phyloP scores from a whole-genome alignment of 2,797 vertebrate genomes.

The Xenops minutus region DNA sequence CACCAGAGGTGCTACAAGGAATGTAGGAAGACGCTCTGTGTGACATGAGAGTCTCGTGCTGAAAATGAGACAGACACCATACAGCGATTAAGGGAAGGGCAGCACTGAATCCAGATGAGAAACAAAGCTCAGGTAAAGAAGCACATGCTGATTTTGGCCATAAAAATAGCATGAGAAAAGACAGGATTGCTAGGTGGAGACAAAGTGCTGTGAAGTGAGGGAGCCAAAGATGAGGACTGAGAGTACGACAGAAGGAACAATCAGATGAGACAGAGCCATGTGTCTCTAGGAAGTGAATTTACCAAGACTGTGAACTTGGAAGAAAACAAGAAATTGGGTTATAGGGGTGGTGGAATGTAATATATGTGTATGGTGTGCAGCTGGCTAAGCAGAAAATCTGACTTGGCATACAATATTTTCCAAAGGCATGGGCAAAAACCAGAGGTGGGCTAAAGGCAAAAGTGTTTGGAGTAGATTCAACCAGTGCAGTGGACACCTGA shows the following conservation, averaged over 20 bases:
- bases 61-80: background rate
- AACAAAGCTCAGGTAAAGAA: background rate
- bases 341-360: background rate
- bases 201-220: slow-evolving; percentile 8
- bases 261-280: background rate
- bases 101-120: background rate
- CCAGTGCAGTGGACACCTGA: background rate
- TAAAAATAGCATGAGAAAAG: background rate
- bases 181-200: slow-evolving; percentile 17
- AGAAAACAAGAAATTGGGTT: background rate
- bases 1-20: background rate
- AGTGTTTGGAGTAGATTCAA: background rate
- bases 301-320: background rate
- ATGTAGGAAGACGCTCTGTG: background rate
- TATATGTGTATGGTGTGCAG: background rate
- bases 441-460: background rate
- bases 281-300: background rate
- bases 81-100: background rate
- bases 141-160: background rate
- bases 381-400: background rate
- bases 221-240: background rate
- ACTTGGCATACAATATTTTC: background rate
- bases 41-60: background rate
- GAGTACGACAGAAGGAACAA: background rate
- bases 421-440: background rate